Evolutionary conservation across 2,113 vertebrate genomes (phyloP).

Genomic region (Pangasianodon gigas): DNA sequence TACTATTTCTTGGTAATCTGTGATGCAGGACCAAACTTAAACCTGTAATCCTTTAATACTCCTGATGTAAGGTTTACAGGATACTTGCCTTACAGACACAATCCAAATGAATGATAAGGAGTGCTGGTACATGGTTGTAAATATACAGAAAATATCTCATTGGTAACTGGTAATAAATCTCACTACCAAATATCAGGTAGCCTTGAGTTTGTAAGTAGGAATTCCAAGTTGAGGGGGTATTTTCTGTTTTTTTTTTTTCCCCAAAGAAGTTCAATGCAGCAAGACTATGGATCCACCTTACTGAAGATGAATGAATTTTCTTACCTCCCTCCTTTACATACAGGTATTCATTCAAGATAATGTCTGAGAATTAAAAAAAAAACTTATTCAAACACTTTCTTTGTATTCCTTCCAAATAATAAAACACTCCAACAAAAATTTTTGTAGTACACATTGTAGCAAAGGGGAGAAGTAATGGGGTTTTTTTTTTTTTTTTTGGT

Average conservation of each 20-base stretch:
- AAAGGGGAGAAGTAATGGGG: neutral
- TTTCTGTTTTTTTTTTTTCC: too few relatives aligned
- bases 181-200: neutral
- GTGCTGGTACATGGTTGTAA: too few relatives aligned
- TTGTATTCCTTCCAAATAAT: neutral
- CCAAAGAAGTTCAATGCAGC: neutral
- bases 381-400: neutral
- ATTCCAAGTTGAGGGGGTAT: neutral
- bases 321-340: neutral
- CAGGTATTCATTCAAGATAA: neutral
- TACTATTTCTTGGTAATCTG: neutral
- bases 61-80: constrained; percentile 17
- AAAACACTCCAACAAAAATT: neutral
- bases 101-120: neutral
- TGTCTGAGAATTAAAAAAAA: neutral
- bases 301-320: neutral
- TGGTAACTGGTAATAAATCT: neutral
- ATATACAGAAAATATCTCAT: neutral
- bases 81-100: constrained; percentile 48
- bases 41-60: constrained; percentile 56
- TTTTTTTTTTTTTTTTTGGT: too few relatives aligned
- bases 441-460: neutral
- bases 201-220: neutral
- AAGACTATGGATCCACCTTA: neutral
- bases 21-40: constrained; percentile 3